Conservation (phyloP, 1,140 invertebrate genomes). For the Conus betulinus region DNA sequence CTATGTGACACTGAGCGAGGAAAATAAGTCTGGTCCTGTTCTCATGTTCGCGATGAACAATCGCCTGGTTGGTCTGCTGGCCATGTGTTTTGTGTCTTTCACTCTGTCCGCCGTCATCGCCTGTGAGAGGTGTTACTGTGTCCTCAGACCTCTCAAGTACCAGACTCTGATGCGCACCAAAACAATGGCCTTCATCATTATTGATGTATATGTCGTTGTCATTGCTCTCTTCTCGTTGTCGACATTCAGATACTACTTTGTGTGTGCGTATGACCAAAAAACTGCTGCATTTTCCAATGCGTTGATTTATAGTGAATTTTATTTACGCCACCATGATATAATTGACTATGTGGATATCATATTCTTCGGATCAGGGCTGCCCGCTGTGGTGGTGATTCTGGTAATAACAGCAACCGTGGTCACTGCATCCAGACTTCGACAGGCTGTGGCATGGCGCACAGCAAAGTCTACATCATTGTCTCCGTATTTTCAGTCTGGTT, state of each 20-base stretch:
- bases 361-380: background rate
- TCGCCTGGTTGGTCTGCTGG: background rate
- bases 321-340: background rate
- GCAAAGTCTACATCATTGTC: background rate
- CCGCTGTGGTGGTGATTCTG: background rate
- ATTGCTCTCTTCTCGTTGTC: background rate
- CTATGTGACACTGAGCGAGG: background rate
- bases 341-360: background rate
- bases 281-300: background rate
- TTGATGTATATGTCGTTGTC: background rate
- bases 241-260: background rate
- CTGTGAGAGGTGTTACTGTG: constrained; percentile 4
- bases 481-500: no score
- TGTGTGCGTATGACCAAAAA: background rate
- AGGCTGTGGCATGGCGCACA: background rate
- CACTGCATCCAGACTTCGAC: background rate
- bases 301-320: background rate
- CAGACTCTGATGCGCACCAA: background rate
- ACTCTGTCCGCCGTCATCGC: background rate
- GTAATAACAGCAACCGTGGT: background rate
- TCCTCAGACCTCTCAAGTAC: background rate
- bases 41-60: background rate
- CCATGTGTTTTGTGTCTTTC: background rate
- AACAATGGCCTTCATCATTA: background rate
- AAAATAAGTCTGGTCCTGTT: background rate